Evolutionary conservation across 1,140 invertebrate genomes (phyloP), one percentile per base, ranked within the genome.

Genomic region (Hypothenemus hampei): DNA sequence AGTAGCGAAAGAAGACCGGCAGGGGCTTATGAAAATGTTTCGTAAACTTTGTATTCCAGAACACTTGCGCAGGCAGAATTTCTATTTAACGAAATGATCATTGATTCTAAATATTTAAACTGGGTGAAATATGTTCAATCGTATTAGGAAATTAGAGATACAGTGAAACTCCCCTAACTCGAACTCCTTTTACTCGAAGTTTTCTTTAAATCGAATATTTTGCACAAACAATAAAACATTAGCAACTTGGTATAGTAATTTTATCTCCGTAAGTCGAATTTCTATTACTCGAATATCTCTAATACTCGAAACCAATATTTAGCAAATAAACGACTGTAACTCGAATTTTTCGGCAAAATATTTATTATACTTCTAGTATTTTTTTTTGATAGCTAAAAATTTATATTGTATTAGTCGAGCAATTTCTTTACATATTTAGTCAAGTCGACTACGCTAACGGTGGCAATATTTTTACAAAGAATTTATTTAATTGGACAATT

Each of bases 331-430:
- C 11, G 16, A 37, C 11, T 16, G 2, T 31, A 3, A 13, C 26
- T 31, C 11, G 11, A 37, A 37, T 11, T 37, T 16, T 37, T 37
- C 35, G 6, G 6, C 11, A 11, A 37, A 13, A 37, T 37, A 37
- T 4, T 4, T 37, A 37, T 16, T 37, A 7, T 1, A 37, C 16
- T 31, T 31, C 26, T 2, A 13, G 26, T 11, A 37, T 37, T 37
- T 37, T 11, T 11, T 7, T 11, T 11, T 16, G 2, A 16, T 37
- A 37, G 11, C 1, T 37, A 16, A 3, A 37, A 16, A 13, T 7
- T 16, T 37, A 2, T 13, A 49, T 29, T 49, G 26, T 31, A 31
- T 31, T 31, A n/a, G n/a, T n/a, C n/a, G n/a, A n/a, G n/a, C n/a
- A n/a, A n/a, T n/a, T n/a, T n/a, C n/a, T n/a, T n/a, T n/a, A n/a